A percentile compares a stretch with the other conserved stretches of the same genome.
These are phyloP conservation scores for Limnephilus rhombicus DNA, from an alignment of 2,888 invertebrate genomes.

Conservation along the genomic window DNA sequence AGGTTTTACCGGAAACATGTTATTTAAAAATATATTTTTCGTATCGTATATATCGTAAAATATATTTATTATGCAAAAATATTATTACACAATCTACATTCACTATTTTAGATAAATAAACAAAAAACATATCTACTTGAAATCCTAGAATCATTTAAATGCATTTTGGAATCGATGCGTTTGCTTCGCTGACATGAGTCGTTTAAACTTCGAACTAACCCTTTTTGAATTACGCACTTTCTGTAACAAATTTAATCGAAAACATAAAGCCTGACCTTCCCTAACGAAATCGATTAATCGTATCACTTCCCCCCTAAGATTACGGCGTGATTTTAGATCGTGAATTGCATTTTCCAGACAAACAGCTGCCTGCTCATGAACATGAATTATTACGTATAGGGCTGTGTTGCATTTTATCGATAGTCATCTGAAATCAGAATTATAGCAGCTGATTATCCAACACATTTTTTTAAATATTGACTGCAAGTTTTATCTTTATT, in stretches of 20 bases:
- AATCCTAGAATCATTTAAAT: neutral
- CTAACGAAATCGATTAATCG: conserved; percentile 15
- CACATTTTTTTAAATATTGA: neutral
- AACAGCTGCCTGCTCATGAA: neutral
- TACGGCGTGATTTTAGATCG: conserved; percentile 32
- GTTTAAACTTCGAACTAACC: neutral
- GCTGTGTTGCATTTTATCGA: neutral
- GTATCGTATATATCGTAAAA: too few species aligned
- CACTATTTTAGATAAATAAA: neutral
- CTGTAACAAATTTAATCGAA: neutral
- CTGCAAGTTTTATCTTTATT: neutral
- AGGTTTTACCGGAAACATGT: neutral
- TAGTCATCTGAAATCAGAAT: neutral
- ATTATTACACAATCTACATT: neutral
- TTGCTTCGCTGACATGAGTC: neutral
- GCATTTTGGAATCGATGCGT: neutral
- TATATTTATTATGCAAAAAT: too few species aligned
- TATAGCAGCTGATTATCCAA: neutral
- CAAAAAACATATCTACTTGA: neutral
- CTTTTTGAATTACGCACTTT: neutral
- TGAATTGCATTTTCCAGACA: conserved; percentile 30
- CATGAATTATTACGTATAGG: neutral
- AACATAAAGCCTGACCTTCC: neutral
- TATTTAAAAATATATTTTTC: neutral
- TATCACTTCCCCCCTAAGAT: neutral